A percentile compares a stretch with the other conserved stretches of the same genome.
Evolutionary conservation across 2,888 invertebrate genomes (phyloP).

Genomic region (Muschampia plurimacula): DNA sequence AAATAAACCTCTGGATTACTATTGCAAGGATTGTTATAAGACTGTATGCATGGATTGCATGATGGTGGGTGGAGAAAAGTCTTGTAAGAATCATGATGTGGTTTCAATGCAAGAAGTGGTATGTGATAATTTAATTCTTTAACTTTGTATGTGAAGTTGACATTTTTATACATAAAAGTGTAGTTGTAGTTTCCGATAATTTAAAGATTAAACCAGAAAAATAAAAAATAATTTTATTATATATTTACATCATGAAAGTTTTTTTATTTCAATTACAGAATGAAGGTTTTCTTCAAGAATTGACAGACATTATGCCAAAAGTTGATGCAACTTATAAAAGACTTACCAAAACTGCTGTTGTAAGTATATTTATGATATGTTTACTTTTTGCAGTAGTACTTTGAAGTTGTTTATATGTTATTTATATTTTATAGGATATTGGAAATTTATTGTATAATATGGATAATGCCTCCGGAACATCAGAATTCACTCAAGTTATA

Average conservation of each 20-base stretch:
- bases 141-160: too few relatives aligned
- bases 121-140: conserved; percentile 21
- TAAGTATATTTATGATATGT: conserved; percentile 53
- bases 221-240: too few relatives aligned
- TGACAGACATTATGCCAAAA: conserved; percentile 64
- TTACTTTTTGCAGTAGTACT: background rate
- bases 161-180: too few relatives aligned
- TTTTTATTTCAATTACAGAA: conserved; percentile 61
- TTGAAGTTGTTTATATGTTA: conserved; percentile 5
- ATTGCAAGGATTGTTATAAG: conserved; percentile 72
- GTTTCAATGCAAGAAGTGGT: conserved; percentile 72
- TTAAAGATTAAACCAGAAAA: too few relatives aligned
- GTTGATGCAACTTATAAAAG: conserved; percentile 72
- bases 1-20: conserved; percentile 70
- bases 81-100: conserved; percentile 75
- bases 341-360: conserved; percentile 77
- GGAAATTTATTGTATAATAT: conserved; percentile 69
- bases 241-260: too few relatives aligned
- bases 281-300: conserved; percentile 60
- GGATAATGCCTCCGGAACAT: conserved; percentile 61
- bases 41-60: conserved; percentile 76
- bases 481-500: conserved; percentile 60
- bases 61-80: conserved; percentile 73
- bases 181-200: too few relatives aligned
- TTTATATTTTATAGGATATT: conserved; percentile 57